Evolutionary conservation across 2,113 vertebrate genomes (phyloP).

Genomic region (Oostethus manadensis): DNA sequence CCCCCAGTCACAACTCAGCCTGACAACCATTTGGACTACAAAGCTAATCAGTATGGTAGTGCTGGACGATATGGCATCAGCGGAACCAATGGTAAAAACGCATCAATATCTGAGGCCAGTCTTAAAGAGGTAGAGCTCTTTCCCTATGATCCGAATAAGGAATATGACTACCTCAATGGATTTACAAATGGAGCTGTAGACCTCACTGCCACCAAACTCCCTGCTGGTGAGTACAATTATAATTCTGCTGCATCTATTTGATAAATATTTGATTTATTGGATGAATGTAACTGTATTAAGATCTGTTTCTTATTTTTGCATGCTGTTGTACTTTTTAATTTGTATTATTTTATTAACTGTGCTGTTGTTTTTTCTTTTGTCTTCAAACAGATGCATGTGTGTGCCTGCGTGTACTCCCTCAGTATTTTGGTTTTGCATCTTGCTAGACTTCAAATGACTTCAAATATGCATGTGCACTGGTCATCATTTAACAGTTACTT

Average conservation of each 20-base stretch:
- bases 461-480: slow-evolving; percentile 78
- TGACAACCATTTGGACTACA: slow-evolving; percentile 83
- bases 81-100: slow-evolving; percentile 83
- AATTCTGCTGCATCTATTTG: slow-evolving; percentile 33
- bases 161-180: slow-evolving; percentile 80
- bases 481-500: slow-evolving; percentile 56
- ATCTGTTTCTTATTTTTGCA: slow-evolving; percentile 3
- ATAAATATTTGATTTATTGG: not conserved
- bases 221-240: slow-evolving; percentile 84
- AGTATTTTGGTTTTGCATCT: slow-evolving; percentile 82
- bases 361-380: slow-evolving; percentile 67
- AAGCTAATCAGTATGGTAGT: slow-evolving; percentile 83
- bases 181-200: slow-evolving; percentile 85
- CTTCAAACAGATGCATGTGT: slow-evolving; percentile 87
- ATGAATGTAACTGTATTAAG: not conserved
- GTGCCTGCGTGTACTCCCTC: slow-evolving; percentile 89
- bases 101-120: slow-evolving; percentile 86
- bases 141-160: slow-evolving; percentile 84
- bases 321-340: slow-evolving; percentile 16
- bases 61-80: slow-evolving; percentile 74
- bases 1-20: slow-evolving; percentile 82
- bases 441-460: slow-evolving; percentile 75
- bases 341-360: slow-evolving; percentile 43
- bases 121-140: slow-evolving; percentile 82
- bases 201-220: slow-evolving; percentile 88